Percentiles rank a stretch among this genome's conserved stretches.
Evolutionary conservation across 2,888 invertebrate species (phyloP).

Genomic region (Yponomeuta sedellus): DNA sequence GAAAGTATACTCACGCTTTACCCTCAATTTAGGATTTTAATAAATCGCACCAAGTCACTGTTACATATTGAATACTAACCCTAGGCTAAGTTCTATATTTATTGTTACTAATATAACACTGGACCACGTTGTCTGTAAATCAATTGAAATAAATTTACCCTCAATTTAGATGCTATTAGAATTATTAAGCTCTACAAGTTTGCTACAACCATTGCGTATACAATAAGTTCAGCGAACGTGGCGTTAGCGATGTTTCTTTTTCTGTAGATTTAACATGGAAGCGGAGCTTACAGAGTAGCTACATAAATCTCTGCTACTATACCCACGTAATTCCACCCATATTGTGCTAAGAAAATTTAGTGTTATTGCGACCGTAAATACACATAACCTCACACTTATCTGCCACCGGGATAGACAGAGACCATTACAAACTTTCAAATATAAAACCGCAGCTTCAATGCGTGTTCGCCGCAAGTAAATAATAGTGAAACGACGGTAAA

Average conservation of each 20-base stretch:
- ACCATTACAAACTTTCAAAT: neutral
- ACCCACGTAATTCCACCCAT: neutral
- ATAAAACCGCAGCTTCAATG: conserved; percentile 5
- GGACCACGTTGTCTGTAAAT: too few relatives aligned
- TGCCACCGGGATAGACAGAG: neutral
- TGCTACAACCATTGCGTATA: neutral
- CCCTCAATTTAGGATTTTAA: neutral
- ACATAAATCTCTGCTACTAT: neutral
- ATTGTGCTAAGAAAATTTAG: neutral
- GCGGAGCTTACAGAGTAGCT: neutral
- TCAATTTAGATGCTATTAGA: neutral
- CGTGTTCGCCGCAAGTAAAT: conserved; percentile 1
- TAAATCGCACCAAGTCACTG: too few relatives aligned
- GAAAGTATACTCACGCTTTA: neutral
- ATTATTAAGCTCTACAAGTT: neutral
- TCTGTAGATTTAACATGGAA: neutral
- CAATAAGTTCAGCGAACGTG: neutral
- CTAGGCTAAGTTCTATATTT: too few relatives aligned
- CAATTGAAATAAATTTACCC: too few relatives aligned
- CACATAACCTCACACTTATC: neutral
- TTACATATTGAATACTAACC: too few relatives aligned
- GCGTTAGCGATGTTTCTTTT: neutral
- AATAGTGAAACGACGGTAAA: conserved; percentile 7
- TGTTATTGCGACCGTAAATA: neutral
- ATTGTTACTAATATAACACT: too few relatives aligned